Conservation (phyloP, 2,797 vertebrate species). For the Buphagus erythrorhynchus region DNA sequence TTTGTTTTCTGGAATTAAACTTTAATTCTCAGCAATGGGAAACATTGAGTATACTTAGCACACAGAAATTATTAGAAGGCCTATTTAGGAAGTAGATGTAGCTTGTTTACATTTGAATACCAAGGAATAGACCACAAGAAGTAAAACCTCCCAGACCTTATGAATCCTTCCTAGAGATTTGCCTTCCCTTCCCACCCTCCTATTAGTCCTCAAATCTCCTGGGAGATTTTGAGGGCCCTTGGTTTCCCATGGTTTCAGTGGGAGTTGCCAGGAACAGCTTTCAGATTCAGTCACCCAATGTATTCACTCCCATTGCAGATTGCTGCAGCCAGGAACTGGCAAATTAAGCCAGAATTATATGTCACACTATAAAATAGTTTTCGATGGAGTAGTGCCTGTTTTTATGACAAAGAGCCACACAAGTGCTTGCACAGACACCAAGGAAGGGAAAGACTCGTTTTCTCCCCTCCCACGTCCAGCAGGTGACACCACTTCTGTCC, state of each 20-base stretch:
- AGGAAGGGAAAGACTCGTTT: background rate
- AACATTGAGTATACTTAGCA: background rate
- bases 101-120: background rate
- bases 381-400: background rate
- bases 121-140: background rate
- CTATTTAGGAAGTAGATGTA: background rate
- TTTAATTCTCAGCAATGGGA: background rate
- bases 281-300: background rate
- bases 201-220: background rate
- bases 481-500: background rate
- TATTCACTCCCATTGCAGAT: background rate
- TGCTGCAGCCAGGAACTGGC: background rate
- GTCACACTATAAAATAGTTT: background rate
- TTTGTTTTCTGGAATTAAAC: background rate
- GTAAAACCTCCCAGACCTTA: background rate
- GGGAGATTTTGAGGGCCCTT: background rate
- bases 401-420: background rate
- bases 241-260: background rate
- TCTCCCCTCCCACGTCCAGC: background rate
- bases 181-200: background rate
- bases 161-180: background rate
- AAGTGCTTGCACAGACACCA: background rate
- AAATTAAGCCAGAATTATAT: background rate
- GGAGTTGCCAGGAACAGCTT: background rate
- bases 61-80: background rate